Conservation (phyloP, 64 coral and sea anemone genomes). For the Montipora efflorescens region DNA sequence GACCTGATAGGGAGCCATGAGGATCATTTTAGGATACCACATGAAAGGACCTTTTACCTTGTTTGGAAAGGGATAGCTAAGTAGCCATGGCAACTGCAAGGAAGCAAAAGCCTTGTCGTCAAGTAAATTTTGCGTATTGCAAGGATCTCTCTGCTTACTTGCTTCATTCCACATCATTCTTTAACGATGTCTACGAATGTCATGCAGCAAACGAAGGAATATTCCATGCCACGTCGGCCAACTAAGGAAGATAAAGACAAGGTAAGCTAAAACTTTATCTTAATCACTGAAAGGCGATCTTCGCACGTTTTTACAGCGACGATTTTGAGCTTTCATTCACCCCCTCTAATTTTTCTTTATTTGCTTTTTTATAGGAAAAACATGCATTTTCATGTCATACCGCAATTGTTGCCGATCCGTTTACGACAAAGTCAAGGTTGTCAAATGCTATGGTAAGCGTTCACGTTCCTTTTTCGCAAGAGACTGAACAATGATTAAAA, state of each 20-base stretch:
- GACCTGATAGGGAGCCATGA: not conserved
- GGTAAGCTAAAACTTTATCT: not conserved
- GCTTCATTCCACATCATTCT: not conserved
- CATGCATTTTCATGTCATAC: conserved; percentile 7
- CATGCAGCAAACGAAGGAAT: conserved; percentile 57
- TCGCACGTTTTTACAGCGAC: not conserved
- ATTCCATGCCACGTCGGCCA: not conserved
- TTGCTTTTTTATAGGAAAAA: not conserved
- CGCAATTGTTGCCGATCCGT: conserved; percentile 63
- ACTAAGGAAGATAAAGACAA: conserved; percentile 35
- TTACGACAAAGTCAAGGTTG: conserved; percentile 90
- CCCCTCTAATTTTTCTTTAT: not conserved
- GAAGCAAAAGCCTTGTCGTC: conserved; percentile 33
- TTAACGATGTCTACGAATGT: conserved; percentile 17
- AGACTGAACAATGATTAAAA: not conserved
- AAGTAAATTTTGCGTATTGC: conserved; percentile 19
- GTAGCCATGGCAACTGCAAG: conserved; percentile 19
- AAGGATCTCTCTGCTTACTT: not conserved
- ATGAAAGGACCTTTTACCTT: not conserved
- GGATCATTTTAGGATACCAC: not conserved
- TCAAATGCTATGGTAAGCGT: conserved; percentile 68
- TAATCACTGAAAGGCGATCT: not conserved
- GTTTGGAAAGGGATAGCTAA: conserved; percentile 18
- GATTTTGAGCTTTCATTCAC: not conserved
- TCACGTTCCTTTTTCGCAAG: not conserved